Conservation (phyloP, 1,140 invertebrate genomes). For the Archivesica marissinica region DNA sequence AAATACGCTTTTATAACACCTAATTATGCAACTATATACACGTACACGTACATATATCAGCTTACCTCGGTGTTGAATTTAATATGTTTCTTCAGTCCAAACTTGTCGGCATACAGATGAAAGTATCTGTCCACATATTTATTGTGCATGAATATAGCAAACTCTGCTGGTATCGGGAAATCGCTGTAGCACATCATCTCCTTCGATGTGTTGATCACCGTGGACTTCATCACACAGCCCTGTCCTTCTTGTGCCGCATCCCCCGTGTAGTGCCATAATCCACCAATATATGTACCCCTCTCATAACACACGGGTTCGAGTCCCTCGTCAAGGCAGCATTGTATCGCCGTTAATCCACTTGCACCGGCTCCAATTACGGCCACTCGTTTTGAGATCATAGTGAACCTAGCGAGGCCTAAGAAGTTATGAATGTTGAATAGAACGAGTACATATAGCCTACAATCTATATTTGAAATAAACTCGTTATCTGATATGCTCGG, state of each 20-base stretch:
- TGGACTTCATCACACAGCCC: slow-evolving; percentile 75
- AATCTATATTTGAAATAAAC: too few species aligned
- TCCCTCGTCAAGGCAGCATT: slow-evolving; percentile 83
- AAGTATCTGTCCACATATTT: slow-evolving; percentile 83
- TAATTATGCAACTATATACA: neutral
- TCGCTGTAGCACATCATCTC: slow-evolving; percentile 86
- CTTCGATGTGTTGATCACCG: slow-evolving; percentile 85
- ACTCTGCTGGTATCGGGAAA: slow-evolving; percentile 84
- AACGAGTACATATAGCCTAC: too few species aligned
- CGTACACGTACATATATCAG: neutral
- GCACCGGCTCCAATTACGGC: slow-evolving; percentile 82
- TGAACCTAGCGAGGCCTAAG: too few species aligned
- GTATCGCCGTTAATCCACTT: slow-evolving; percentile 83
- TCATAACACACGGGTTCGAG: slow-evolving; percentile 83
- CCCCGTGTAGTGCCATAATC: slow-evolving; percentile 79
- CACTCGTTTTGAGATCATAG: too few species aligned
- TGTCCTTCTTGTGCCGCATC: slow-evolving; percentile 68
- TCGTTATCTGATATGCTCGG: too few species aligned
- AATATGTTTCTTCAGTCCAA: slow-evolving; percentile 79
- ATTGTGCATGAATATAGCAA: slow-evolving; percentile 85
- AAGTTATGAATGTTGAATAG: too few species aligned
- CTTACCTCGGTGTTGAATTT: slow-evolving; percentile 66
- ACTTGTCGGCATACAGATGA: slow-evolving; percentile 82
- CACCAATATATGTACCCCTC: slow-evolving; percentile 74
- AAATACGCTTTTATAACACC: too few species aligned